Conservation (phyloP, 2,113 vertebrate species). For the Semicossyphus pulcher region DNA sequence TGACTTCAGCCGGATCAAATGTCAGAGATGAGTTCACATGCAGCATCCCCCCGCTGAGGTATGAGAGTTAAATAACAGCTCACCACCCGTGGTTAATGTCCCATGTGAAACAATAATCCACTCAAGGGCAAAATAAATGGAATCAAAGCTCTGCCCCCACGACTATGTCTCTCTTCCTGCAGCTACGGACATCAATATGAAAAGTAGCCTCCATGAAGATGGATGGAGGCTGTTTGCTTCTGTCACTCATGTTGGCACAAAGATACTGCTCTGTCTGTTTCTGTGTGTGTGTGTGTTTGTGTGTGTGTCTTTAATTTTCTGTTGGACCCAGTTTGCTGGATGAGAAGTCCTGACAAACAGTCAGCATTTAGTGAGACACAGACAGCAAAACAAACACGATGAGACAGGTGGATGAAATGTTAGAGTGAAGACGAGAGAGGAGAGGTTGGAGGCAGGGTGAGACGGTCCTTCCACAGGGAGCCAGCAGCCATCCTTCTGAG, state of each 20-base stretch:
- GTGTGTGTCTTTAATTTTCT: conserved; percentile 20
- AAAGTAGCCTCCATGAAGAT: conserved; percentile 74
- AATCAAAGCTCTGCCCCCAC: conserved; percentile 67
- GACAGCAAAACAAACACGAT: conserved; percentile 62
- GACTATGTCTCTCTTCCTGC: conserved; percentile 52
- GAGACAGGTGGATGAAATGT: conserved; percentile 86
- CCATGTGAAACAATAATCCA: conserved; percentile 81
- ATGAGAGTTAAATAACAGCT: conserved; percentile 77
- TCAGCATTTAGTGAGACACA: conserved; percentile 56
- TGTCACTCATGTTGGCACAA: conserved; percentile 59
- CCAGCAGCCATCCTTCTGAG: conserved; percentile 99
- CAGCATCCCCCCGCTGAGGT: too few species aligned
- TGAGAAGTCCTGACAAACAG: conserved; percentile 66
- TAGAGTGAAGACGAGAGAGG: conserved; percentile 84
- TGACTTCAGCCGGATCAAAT: conserved; percentile 77
- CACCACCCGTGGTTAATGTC: conserved; percentile 78
- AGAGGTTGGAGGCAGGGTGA: conserved; percentile 81
- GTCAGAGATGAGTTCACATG: conserved; percentile 74
- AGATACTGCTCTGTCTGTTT: conserved; percentile 44
- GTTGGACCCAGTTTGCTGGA: conserved; percentile 55
- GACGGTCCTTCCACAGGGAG: conserved; percentile 97
- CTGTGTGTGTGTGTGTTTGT: not conserved
- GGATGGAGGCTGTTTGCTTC: conserved; percentile 68
- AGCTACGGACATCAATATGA: conserved; percentile 67
- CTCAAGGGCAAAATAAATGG: too few species aligned